These are phyloP conservation scores for Eremobia ochroleuca DNA, from an alignment of 2,888 invertebrate species.

Conservation along the genomic window DNA sequence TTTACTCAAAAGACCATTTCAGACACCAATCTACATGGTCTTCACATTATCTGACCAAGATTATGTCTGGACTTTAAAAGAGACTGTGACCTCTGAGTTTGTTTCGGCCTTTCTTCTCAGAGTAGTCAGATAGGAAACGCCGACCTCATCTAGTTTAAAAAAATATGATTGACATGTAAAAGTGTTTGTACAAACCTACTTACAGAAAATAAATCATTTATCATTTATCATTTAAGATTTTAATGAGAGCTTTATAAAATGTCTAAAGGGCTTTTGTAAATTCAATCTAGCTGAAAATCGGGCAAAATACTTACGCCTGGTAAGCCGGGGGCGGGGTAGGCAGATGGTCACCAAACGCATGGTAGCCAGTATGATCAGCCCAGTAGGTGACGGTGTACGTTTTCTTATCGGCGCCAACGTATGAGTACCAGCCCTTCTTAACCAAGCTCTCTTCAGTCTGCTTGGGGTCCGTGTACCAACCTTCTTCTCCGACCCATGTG, in stretches of 20 bases:
- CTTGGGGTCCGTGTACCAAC: conserved; percentile 82
- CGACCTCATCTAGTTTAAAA: no score
- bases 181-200: no score
- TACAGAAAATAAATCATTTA: no score
- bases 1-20: no score
- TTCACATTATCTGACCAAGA: no score
- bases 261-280: not conserved
- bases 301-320: conserved; percentile 82
- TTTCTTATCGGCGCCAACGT: conserved; percentile 83
- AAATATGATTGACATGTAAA: no score
- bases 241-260: not conserved
- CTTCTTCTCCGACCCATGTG: conserved; percentile 87
- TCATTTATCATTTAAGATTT: no score
- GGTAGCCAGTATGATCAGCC: conserved; percentile 88
- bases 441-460: conserved; percentile 84
- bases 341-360: conserved; percentile 86
- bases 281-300: not conserved
- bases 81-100: no score
- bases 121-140: no score
- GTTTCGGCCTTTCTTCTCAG: no score
- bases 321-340: conserved; percentile 84
- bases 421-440: conserved; percentile 89
- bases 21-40: no score
- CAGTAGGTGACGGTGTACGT: conserved; percentile 86
- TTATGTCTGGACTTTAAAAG: no score